Evolutionary conservation across 2,888 invertebrate genomes (phyloP).

Genomic region (Limnephilus marmoratus): DNA sequence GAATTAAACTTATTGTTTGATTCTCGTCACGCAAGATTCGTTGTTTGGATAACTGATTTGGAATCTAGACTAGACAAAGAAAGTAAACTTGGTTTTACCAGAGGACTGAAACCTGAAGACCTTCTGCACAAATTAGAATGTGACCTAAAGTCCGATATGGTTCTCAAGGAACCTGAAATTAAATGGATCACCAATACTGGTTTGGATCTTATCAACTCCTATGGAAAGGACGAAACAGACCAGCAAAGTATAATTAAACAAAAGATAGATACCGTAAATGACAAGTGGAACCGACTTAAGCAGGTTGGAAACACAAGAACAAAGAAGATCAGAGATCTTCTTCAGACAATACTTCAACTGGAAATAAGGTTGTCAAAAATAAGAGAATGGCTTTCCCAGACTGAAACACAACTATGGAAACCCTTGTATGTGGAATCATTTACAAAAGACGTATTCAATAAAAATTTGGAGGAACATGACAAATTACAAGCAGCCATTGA

Average conservation of each 20-base stretch:
- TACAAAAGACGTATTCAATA: constrained; percentile 81
- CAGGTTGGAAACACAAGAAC: constrained; percentile 82
- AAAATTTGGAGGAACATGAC: constrained; percentile 84
- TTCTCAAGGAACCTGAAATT: constrained; percentile 85
- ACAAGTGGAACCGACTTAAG: constrained; percentile 83
- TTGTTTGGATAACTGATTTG: constrained; percentile 83
- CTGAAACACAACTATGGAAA: constrained; percentile 83
- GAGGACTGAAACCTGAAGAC: constrained; percentile 84
- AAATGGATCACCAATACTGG: constrained; percentile 87
- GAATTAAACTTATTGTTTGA: constrained; percentile 85
- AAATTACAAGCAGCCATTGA: constrained; percentile 86
- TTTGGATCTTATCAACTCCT: constrained; percentile 79
- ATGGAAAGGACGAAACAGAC: constrained; percentile 81
- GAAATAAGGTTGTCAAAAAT: constrained; percentile 86
- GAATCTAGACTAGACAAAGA: constrained; percentile 82
- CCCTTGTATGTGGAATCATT: constrained; percentile 83
- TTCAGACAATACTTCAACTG: constrained; percentile 83
- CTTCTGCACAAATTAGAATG: constrained; percentile 84
- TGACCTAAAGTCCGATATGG: constrained; percentile 86
- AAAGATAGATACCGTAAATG: constrained; percentile 79
- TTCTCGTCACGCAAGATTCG: constrained; percentile 80
- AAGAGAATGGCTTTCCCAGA: constrained; percentile 83
- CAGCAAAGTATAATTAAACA: constrained; percentile 79
- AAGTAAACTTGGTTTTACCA: constrained; percentile 74
- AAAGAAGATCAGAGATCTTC: constrained; percentile 84